Conservation (phyloP, 2,797 vertebrate species). For the Catharus ustulatus region DNA sequence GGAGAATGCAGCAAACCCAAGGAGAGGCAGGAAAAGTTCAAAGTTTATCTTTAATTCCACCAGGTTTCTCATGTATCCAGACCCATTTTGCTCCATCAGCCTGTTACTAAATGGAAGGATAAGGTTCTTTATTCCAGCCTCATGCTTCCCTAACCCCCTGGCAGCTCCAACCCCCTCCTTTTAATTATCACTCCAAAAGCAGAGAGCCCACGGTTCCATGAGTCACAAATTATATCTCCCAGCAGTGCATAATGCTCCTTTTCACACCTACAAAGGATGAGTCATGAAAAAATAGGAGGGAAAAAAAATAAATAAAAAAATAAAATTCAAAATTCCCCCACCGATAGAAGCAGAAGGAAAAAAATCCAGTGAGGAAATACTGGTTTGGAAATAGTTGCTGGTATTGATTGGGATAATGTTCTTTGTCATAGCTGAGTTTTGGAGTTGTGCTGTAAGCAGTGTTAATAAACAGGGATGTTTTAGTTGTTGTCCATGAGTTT, state of each 20-base stretch:
- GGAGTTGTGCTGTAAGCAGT: not conserved
- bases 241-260: constrained; percentile 32
- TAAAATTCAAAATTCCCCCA: not conserved
- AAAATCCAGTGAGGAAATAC: not conserved
- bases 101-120: not conserved
- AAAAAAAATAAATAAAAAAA: not conserved
- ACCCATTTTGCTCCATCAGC: not conserved
- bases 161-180: constrained; percentile 43
- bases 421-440: accelerated
- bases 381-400: not conserved
- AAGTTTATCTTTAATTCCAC: not conserved
- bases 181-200: constrained; percentile 55
- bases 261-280: constrained; percentile 63
- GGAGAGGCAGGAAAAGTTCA: not conserved
- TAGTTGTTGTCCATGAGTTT: not conserved
- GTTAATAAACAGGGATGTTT: not conserved
- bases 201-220: constrained; percentile 29
- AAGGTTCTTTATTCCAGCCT: constrained; percentile 15
- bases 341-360: not conserved
- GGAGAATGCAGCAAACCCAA: not conserved
- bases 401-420: not conserved
- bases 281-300: not conserved
- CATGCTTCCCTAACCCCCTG: not conserved
- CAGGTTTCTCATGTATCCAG: not conserved
- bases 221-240: constrained; percentile 58